Base-by-base conservation (phyloP, 2,888 invertebrate genomes). In the Lasioglossum calceatum region DNA sequence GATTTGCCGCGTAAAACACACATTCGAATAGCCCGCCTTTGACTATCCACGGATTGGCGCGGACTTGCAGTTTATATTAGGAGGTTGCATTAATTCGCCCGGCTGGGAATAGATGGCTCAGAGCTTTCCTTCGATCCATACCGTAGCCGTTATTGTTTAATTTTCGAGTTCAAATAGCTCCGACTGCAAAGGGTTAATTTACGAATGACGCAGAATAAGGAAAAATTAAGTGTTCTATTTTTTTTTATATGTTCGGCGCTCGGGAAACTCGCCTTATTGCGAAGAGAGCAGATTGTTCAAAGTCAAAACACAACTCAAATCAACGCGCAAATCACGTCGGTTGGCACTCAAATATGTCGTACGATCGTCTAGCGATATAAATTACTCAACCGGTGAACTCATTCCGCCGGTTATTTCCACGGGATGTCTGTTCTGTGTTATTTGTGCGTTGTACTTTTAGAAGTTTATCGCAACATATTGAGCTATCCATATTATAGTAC, bases 1-100 rank as follows among this genome's bases (percentile, higher is more conserved):
- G 58, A 32, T 77, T 54, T 78, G 67, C n/a, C 81, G 84, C 79
- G 54, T 58, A 23, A 61, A 75, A 82, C 79, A 47, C 78, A 70
- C 67, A 75, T 58, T 73, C 12, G 80, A 73, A 79, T 47, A 32
- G 27, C 23, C n/a, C 61, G 39, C 67, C 19, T 36, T 19, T 27
- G 67, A 42, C 64, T 67, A 8, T 10, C 10, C 71, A 12, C 19
- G 32, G 32, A 44, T 58, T 8, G 50, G 16, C 16, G 23, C 50
- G 27, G 8, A 39, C 58, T 58, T 42, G 5, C n/a, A 14, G 14
- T 71, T 42, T 42, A 42, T 58, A 58, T 58, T 58, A n/a, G 12
- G 58, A 58, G 58, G n/a, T n/a, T 58, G n/a, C n/a, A n/a, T 58
- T 58, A 58, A 58, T 58, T 58, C n/a, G 4, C n/a, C n/a, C n/a